Conservation (phyloP, 2,888 invertebrate species). For the Blastobasis adustella region DNA sequence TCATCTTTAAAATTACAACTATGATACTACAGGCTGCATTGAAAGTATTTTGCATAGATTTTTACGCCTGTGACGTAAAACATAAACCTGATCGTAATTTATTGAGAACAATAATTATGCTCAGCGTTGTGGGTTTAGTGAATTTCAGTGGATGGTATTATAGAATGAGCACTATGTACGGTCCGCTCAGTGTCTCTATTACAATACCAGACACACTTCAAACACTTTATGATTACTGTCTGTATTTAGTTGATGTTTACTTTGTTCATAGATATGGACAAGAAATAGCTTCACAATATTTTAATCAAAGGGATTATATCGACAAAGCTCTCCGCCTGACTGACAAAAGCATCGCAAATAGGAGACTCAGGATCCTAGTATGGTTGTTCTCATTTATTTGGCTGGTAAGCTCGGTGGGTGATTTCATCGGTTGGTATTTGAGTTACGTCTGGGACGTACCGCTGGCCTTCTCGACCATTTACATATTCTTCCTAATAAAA, state of each 20-base stretch:
- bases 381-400: slow-evolving; percentile 30
- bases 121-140: too few species aligned
- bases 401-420: slow-evolving; percentile 29
- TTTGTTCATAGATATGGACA: slow-evolving; percentile 45
- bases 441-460: slow-evolving; percentile 31
- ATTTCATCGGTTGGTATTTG: slow-evolving; percentile 38
- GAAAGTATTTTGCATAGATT: too few species aligned
- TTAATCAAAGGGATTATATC: slow-evolving; percentile 38
- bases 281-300: slow-evolving; percentile 35
- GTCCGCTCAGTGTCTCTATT: slow-evolving; percentile 25
- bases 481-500: slow-evolving; percentile 47
- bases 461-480: slow-evolving; percentile 28
- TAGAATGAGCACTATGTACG: too few species aligned
- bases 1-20: too few species aligned
- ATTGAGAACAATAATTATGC: too few species aligned
- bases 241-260: slow-evolving; percentile 44
- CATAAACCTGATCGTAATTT: too few species aligned
- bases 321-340: slow-evolving; percentile 33
- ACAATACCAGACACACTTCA: slow-evolving; percentile 42
- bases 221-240: slow-evolving; percentile 38
- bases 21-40: too few species aligned
- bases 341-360: slow-evolving; percentile 26
- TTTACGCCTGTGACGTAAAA: too few species aligned
- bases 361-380: slow-evolving; percentile 27
- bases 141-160: too few species aligned